phyloP scores from a whole-genome alignment of 2,888 invertebrate species.

The Melikaiella ostensackeni region DNA sequence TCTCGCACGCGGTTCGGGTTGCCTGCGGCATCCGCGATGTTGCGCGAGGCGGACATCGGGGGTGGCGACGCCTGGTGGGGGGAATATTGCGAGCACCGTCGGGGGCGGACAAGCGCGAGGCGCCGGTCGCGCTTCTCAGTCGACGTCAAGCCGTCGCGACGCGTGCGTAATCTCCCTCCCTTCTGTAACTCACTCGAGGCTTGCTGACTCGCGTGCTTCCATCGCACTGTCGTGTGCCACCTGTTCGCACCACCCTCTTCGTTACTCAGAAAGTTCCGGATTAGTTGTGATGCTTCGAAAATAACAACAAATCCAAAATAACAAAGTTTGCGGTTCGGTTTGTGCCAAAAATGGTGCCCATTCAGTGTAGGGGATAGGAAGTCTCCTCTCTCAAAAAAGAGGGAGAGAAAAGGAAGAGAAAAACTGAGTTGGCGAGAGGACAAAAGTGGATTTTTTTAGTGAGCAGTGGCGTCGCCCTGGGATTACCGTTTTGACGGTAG shows the following conservation, averaged over 20 bases:
- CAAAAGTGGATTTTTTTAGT: neutral
- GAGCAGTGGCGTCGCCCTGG: conserved; percentile 20
- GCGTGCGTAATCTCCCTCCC: conserved; percentile 65
- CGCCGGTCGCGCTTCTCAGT: conserved; percentile 69
- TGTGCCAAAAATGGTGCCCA: conserved; percentile 15
- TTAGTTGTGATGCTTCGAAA: neutral
- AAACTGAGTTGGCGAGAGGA: neutral
- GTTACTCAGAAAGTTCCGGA: neutral
- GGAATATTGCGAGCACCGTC: conserved; percentile 44
- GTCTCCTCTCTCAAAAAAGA: conserved; percentile 3
- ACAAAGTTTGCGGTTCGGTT: neutral
- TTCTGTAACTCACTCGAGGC: conserved; percentile 53
- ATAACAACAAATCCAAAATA: neutral
- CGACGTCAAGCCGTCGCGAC: conserved; percentile 76
- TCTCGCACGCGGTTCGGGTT: conserved; percentile 36
- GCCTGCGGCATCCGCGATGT: conserved; percentile 48
- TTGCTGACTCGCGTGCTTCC: conserved; percentile 62
- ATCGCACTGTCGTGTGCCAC: conserved; percentile 63
- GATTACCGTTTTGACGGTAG: conserved; percentile 22
- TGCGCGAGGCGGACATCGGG: conserved; percentile 48
- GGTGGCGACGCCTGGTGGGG: conserved; percentile 44
- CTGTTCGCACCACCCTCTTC: conserved; percentile 62
- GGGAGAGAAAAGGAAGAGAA: neutral
- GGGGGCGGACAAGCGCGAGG: conserved; percentile 68
- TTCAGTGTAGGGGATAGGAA: conserved; percentile 1